Evolutionary conservation across 1,140 invertebrate species (phyloP).

Genomic region (Ostrea denselamellosa): DNA sequence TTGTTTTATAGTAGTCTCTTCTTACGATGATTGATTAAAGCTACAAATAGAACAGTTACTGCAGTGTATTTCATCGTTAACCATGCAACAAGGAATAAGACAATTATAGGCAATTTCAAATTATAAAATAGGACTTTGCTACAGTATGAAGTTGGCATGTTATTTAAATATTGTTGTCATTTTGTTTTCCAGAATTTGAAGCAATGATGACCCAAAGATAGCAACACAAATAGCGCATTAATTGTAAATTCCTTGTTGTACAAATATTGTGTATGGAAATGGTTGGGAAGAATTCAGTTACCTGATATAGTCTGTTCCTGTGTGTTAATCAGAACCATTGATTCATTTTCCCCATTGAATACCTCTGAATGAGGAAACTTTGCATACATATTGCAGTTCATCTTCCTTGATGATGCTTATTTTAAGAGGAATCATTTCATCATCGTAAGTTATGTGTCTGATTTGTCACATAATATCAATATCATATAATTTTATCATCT

Average conservation of each 20-base stretch:
- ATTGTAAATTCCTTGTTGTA: background rate
- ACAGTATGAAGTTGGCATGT: too few species aligned
- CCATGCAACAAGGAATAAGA: too few species aligned
- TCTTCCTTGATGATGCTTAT: background rate
- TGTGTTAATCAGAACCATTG: background rate
- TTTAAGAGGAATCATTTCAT: background rate
- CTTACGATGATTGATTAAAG: too few species aligned
- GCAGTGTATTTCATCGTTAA: too few species aligned
- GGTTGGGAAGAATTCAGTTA: background rate
- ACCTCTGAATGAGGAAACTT: background rate
- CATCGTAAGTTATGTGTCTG: background rate
- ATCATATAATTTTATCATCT: too few species aligned
- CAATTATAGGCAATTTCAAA: too few species aligned
- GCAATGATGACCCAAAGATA: conserved; percentile 30
- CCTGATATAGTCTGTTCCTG: background rate
- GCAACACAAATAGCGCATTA: background rate
- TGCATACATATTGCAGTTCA: background rate
- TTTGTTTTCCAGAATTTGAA: conserved; percentile 12
- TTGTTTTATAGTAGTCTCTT: too few species aligned
- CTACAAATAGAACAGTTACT: too few species aligned
- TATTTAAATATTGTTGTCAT: background rate
- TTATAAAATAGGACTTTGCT: too few species aligned
- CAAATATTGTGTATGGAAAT: background rate
- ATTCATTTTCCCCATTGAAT: background rate
- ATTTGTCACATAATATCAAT: background rate